These are phyloP conservation scores for Pyrochroa serraticornis DNA, from an alignment of 2,888 invertebrate genomes.

Conservation along the genomic window DNA sequence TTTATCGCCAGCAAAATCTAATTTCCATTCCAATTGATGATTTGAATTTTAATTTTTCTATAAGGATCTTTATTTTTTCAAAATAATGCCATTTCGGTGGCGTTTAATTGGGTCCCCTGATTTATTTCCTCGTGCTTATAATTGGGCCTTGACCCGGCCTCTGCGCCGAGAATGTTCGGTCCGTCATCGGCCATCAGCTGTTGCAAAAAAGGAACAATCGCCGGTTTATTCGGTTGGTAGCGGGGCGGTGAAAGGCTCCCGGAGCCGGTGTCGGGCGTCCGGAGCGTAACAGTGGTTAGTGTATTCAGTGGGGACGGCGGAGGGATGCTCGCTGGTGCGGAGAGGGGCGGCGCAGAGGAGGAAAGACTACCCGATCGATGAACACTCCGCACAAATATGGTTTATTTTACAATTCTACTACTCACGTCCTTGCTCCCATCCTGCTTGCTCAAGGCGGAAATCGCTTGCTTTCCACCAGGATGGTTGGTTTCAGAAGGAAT, in stretches of 20 bases:
- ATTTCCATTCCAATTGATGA: no score
- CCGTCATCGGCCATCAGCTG: neutral
- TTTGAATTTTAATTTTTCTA: no score
- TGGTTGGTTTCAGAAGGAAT: slow-evolving; percentile 8
- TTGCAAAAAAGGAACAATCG: slow-evolving; percentile 14
- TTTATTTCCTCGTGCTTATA: no score
- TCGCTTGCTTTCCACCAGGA: slow-evolving; percentile 13
- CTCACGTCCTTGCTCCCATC: slow-evolving; percentile 33
- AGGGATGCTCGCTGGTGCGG: slow-evolving; percentile 38
- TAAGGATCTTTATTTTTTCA: no score
- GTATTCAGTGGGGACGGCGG: slow-evolving; percentile 41
- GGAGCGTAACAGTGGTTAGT: slow-evolving; percentile 40
- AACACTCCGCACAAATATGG: slow-evolving; percentile 48
- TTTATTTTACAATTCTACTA: slow-evolving; percentile 45
- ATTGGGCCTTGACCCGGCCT: no score
- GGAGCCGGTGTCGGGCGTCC: slow-evolving; percentile 30
- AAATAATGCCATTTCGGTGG: no score
- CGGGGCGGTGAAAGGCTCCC: slow-evolving; percentile 31
- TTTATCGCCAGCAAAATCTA: no score
- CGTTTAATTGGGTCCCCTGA: no score
- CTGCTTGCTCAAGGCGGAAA: slow-evolving; percentile 9
- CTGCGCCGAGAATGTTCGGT: no score
- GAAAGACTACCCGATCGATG: slow-evolving; percentile 49
- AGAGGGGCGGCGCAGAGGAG: slow-evolving; percentile 36
- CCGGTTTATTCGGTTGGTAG: slow-evolving; percentile 7